Percentiles rank a stretch among this genome's conserved stretches.
phyloP scores from a whole-genome alignment of 2,797 vertebrate genomes.

The Bufotes viridis region DNA sequence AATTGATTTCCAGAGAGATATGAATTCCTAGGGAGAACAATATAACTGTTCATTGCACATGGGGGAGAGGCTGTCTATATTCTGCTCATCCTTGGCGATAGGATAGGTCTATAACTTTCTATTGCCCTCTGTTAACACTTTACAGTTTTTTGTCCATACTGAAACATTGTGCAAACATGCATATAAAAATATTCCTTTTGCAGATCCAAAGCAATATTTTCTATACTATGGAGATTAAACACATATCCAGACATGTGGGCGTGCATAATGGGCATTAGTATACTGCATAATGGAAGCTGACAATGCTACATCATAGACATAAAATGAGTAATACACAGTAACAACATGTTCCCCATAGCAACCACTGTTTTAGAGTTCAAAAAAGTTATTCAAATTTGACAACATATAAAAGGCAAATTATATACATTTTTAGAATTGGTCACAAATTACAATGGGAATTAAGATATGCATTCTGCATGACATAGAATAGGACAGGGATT shows the following conservation, averaged over 20 bases:
- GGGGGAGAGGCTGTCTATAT: background rate
- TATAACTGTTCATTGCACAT: background rate
- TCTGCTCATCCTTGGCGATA: background rate
- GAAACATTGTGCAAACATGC: background rate
- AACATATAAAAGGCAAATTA: background rate
- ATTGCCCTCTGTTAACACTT: background rate
- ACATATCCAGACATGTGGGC: background rate
- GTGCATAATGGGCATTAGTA: background rate
- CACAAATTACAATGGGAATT: background rate
- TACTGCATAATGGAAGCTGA: background rate
- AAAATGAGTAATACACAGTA: background rate
- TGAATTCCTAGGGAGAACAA: background rate
- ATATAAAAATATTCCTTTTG: background rate
- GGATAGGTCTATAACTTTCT: background rate
- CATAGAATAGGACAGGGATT: too few species aligned
- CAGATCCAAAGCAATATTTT: background rate
- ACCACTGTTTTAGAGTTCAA: background rate
- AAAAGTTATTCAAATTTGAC: background rate
- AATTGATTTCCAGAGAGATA: background rate
- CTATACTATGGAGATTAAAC: background rate
- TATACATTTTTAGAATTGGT: background rate
- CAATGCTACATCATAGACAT: background rate
- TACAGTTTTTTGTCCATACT: background rate
- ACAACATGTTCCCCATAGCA: background rate
- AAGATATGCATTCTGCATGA: too few species aligned